phyloP scores from a whole-genome alignment of 2,888 invertebrate genomes.

The Caenorhabditis wallacei region DNA sequence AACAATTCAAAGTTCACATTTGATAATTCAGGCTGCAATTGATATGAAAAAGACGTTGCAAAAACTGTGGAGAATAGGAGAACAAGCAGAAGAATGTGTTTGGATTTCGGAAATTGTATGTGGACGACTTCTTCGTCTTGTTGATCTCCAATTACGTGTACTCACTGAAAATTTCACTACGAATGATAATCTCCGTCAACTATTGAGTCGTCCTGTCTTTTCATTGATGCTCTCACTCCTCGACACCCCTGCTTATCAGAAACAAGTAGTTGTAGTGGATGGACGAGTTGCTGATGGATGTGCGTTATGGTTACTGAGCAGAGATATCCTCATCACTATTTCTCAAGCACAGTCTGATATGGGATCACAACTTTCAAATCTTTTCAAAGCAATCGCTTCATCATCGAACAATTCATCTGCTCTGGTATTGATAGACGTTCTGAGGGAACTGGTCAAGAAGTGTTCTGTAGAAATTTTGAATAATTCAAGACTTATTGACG shows the following conservation, averaged over 20 bases:
- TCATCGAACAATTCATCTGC: constrained; percentile 66
- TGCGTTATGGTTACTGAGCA: constrained; percentile 61
- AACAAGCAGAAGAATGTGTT: constrained; percentile 59
- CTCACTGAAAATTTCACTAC: constrained; percentile 27
- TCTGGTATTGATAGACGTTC: constrained; percentile 73
- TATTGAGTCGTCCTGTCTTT: constrained; percentile 45
- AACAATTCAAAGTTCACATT: neutral
- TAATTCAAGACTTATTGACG: constrained; percentile 70
- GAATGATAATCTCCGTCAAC: constrained; percentile 24
- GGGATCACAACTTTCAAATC: constrained; percentile 53
- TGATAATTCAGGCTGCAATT: constrained; percentile 34
- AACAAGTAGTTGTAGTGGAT: constrained; percentile 62
- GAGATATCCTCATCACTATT: constrained; percentile 46
- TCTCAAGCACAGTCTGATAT: constrained; percentile 47
- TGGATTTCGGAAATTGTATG: constrained; percentile 64
- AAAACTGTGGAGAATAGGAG: constrained; percentile 64
- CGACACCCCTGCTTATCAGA: constrained; percentile 59
- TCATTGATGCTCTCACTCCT: constrained; percentile 54
- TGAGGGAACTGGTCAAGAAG: constrained; percentile 67
- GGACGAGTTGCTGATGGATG: constrained; percentile 69
- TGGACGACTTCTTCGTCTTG: constrained; percentile 33
- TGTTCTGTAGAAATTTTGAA: constrained; percentile 72
- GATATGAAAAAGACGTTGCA: constrained; percentile 66
- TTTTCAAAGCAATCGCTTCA: constrained; percentile 68
- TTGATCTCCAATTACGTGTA: constrained; percentile 40